A percentile compares a stretch with the other conserved stretches of the same genome.
These are phyloP conservation scores for Uria aalge DNA, from an alignment of 2,113 vertebrate genomes.

Conservation along the genomic window DNA sequence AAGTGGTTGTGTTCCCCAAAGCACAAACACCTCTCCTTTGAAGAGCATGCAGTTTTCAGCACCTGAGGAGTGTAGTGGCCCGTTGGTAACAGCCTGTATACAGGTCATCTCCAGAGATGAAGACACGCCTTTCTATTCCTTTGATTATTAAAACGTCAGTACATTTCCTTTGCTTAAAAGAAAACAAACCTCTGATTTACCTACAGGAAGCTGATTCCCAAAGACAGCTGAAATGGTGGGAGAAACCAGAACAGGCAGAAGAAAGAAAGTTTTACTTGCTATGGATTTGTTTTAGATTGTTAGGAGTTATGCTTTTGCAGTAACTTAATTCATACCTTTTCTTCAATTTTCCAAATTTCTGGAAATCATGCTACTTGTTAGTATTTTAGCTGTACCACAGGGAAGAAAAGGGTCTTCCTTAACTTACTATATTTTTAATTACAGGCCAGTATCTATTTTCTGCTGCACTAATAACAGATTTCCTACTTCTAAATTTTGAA, in stretches of 20 bases:
- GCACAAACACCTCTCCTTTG: background rate
- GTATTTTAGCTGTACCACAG: background rate
- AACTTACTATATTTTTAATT: background rate
- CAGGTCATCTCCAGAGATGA: background rate
- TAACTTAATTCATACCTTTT: background rate
- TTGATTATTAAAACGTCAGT: background rate
- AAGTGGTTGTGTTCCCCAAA: rapidly evolving
- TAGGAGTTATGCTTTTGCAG: background rate
- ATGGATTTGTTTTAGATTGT: background rate
- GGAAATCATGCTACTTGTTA: background rate
- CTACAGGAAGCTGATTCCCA: background rate
- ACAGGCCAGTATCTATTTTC: background rate
- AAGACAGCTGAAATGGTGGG: background rate
- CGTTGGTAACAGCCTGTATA: background rate
- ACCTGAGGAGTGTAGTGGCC: background rate
- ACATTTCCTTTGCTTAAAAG: background rate
- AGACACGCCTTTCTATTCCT: background rate
- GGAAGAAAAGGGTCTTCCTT: background rate
- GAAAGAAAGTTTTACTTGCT: background rate
- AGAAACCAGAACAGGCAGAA: background rate
- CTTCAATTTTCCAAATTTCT: background rate
- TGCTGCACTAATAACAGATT: background rate
- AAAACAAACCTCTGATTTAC: background rate
- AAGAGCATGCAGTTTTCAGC: background rate
- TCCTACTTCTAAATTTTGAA: background rate